Percentiles rank a stretch among this genome's conserved stretches.
These are phyloP conservation scores for Uria aalge DNA, from an alignment of 2,113 vertebrate genomes.

Conservation along the genomic window DNA sequence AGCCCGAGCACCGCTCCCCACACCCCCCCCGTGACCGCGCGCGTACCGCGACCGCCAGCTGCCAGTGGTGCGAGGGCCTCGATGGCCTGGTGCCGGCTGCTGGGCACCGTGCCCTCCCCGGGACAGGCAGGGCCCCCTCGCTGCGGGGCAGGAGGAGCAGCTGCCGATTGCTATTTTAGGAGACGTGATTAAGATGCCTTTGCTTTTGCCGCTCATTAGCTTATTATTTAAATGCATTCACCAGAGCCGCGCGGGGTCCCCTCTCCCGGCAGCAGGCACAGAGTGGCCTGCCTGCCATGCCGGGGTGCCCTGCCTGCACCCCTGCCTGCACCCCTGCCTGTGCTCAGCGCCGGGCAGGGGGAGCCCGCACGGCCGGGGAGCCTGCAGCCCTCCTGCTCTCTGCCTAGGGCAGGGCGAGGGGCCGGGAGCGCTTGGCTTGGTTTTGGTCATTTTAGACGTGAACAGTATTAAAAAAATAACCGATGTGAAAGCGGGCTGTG, in stretches of 20 bases:
- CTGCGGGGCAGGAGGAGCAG: not conserved
- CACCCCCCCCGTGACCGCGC: rapidly evolving
- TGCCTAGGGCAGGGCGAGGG: not conserved
- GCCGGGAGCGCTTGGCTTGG: not conserved
- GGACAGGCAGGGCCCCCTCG: not conserved
- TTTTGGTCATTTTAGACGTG: conserved; percentile 45
- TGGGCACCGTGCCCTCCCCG: not conserved
- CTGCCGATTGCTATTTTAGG: conserved; percentile 25
- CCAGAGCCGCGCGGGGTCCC: rapidly evolving
- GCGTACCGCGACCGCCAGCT: rapidly evolving
- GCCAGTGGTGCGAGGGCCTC: rapidly evolving
- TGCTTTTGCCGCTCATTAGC: conserved; percentile 24
- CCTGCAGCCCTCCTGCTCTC: not conserved
- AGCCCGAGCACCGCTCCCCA: not conserved
- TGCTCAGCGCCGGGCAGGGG: not conserved
- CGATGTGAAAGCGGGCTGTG: rapidly evolving
- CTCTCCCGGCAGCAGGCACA: rapidly evolving
- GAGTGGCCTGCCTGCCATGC: not conserved
- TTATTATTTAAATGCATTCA: conserved; percentile 36
- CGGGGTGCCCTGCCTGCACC: not conserved
- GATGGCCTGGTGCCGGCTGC: not conserved
- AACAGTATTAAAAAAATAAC: conserved; percentile 51
- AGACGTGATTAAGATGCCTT: not conserved
- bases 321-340: not conserved
- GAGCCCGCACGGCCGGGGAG: rapidly evolving